These are phyloP conservation scores for Poecilia wingei DNA, from an alignment of 2,797 vertebrate species.

Conservation along the genomic window DNA sequence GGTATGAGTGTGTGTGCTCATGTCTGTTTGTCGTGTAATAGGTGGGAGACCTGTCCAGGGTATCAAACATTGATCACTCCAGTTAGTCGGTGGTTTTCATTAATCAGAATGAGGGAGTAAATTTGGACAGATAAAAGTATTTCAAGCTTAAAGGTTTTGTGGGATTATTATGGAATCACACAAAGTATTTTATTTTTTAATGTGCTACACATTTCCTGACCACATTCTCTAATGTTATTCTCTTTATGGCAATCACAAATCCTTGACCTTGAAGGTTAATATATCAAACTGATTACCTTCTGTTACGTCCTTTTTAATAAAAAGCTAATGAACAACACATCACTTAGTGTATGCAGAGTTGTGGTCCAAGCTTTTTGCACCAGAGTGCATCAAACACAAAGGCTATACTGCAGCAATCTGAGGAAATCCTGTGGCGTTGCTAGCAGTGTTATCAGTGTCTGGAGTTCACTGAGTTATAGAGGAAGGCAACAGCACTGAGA, in stretches of 20 bases:
- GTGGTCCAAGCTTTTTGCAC: conserved; percentile 27
- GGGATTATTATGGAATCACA: background rate
- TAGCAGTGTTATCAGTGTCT: conserved; percentile 51
- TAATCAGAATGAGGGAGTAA: background rate
- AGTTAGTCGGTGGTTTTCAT: background rate
- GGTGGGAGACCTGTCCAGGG: background rate
- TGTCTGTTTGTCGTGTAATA: background rate
- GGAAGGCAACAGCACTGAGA: conserved; percentile 37
- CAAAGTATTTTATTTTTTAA: background rate
- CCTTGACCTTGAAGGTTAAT: conserved; percentile 16
- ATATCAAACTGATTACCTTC: conserved; percentile 11
- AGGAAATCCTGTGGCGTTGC: conserved; percentile 44
- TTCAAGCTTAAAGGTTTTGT: background rate
- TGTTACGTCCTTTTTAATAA: conserved; percentile 10
- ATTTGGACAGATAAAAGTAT: background rate
- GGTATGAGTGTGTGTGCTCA: background rate
- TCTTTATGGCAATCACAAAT: background rate
- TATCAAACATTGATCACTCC: background rate
- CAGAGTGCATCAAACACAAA: conserved; percentile 16
- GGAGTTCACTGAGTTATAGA: conserved; percentile 59
- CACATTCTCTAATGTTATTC: background rate
- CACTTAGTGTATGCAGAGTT: conserved; percentile 8
- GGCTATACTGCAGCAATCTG: conserved; percentile 31
- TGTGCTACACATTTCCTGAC: background rate
- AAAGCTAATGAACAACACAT: conserved; percentile 1